Conservation (phyloP, 1,140 invertebrate genomes). For the Lutraria rhynchaena region DNA sequence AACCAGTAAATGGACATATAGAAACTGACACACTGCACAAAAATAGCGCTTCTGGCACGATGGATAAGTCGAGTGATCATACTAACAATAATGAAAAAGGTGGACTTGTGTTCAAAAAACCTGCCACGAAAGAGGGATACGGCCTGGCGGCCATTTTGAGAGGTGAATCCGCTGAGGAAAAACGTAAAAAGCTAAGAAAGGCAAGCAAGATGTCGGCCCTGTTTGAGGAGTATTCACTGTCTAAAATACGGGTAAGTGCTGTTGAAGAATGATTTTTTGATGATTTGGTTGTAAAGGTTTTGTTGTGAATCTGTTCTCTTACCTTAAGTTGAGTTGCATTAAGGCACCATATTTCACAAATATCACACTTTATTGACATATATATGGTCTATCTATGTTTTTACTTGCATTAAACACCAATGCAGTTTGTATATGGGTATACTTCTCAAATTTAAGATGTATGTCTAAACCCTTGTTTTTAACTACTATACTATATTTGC, state of each 20-base stretch:
- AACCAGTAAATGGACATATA: slow-evolving; percentile 12
- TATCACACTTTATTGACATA: too few relatives aligned
- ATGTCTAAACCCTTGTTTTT: too few relatives aligned
- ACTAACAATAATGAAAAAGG: slow-evolving; percentile 48
- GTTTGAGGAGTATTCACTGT: slow-evolving; percentile 55
- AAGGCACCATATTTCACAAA: too few relatives aligned
- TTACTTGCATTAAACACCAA: too few relatives aligned
- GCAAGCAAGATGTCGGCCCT: slow-evolving; percentile 49
- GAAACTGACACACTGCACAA: neutral
- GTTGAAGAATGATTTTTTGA: too few relatives aligned
- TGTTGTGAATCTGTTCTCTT: too few relatives aligned
- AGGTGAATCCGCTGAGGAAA: slow-evolving; percentile 41
- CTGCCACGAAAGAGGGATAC: slow-evolving; percentile 35
- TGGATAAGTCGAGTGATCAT: slow-evolving; percentile 9
- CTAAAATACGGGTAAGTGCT: slow-evolving; percentile 53
- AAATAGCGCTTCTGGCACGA: neutral
- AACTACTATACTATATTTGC: too few relatives aligned
- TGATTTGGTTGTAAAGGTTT: too few relatives aligned
- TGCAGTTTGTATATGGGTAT: too few relatives aligned
- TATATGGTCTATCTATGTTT: too few relatives aligned
- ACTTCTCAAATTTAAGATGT: too few relatives aligned
- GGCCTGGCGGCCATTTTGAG: slow-evolving; percentile 43
- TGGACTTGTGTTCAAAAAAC: slow-evolving; percentile 30
- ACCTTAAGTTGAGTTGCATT: too few relatives aligned
- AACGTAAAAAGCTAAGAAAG: slow-evolving; percentile 30